phyloP scores from a whole-genome alignment of 2,113 vertebrate species.

The Microtus montanus region DNA sequence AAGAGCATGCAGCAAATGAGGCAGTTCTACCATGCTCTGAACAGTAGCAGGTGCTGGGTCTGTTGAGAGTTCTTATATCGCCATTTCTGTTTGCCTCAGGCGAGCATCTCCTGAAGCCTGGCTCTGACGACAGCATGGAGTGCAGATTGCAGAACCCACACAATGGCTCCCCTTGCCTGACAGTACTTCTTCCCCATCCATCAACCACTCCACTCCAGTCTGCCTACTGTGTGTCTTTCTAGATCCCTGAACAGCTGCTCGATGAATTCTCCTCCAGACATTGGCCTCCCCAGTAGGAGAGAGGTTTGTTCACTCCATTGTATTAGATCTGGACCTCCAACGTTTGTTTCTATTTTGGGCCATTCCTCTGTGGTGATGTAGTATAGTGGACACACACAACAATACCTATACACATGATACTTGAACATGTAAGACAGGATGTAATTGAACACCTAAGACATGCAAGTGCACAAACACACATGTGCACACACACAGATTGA shows the following conservation, averaged over 20 bases:
- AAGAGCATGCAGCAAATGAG: background rate
- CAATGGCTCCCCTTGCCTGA: accelerated
- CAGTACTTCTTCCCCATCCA: background rate
- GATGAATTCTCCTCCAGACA: accelerated
- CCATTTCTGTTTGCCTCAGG: no score
- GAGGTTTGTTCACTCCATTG: accelerated
- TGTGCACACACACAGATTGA: no score
- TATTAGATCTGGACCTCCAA: accelerated
- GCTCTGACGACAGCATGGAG: no score
- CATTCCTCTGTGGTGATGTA: background rate
- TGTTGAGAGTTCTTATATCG: accelerated
- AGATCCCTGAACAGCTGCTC: background rate
- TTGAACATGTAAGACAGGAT: no score
- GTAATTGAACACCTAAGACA: background rate
- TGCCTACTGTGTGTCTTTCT: background rate
- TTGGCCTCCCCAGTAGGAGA: accelerated
- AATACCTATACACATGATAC: background rate
- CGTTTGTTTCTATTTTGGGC: accelerated
- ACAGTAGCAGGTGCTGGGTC: no score
- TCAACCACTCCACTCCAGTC: accelerated
- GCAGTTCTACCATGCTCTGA: background rate
- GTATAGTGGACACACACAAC: accelerated
- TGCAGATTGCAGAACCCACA: accelerated
- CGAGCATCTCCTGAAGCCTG: background rate
- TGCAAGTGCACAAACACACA: background rate